Evolutionary conservation across 2,888 invertebrate genomes (phyloP), one percentile per base, ranked within the genome.

Genomic region (Hemithea aestivaria): DNA sequence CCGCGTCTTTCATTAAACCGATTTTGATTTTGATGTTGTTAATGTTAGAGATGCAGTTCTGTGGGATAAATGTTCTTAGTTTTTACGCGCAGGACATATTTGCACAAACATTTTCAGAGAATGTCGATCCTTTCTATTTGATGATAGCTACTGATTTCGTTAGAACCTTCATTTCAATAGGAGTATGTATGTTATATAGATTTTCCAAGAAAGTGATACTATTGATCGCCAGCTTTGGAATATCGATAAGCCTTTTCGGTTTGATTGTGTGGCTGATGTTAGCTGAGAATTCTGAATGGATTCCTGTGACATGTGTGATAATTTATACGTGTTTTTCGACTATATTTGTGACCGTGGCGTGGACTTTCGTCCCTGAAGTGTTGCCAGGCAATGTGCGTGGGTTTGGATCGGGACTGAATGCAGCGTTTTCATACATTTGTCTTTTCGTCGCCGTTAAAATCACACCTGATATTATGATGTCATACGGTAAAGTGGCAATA

Each of bases 281-380:
- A 9, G 27, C 12, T n/a, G 27, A 24, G 2, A 7, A 7, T 9
- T 21, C 24, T 26, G 1, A 27, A 6, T 40, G 40, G 45, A 6
- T 40, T 7, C 16, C 30, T 9, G 30, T 37, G 0, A 7, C 10
- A 3, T 36, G 30, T 26, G 10, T 45, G 8, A 8, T 40, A 4
- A 1, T 45, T 3, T 45, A 25, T 7, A 20, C 40, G 7, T 22
- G n/a, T 3, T 27, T 61, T 20, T 27, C 66, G 6, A 39, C 58
- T 23, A 35, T 44, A 2, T 38, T 58, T n/a, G 51, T 57, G 1
- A 51, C 53, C 10, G 46, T 63, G 24, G 51, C 53, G 1, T 68
- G 67, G 66, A 48, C 62, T 6, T 66, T 65, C 47, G 45, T 66
- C 1, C 56, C 61, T 2, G 67, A 68, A 42, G 37, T 68, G 29